phyloP scores from a whole-genome alignment of 2,888 invertebrate genomes.

The Syrphus vitripennis region DNA sequence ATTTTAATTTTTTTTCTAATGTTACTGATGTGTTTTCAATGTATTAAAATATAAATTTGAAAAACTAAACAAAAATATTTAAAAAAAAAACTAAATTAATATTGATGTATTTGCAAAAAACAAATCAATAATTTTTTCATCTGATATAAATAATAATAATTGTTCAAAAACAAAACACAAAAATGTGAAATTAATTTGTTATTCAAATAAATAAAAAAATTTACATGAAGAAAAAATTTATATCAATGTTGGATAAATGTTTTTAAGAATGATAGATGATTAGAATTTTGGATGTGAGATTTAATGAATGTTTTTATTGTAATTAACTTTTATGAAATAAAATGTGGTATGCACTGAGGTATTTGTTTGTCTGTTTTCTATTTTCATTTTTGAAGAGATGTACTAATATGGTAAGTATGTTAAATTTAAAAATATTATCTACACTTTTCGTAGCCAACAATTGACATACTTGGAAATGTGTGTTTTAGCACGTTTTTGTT shows the following conservation, averaged over 20 bases:
- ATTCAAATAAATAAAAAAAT: background rate
- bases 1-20: background rate
- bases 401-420: background rate
- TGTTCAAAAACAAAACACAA: background rate
- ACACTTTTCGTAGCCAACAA: no score
- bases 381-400: background rate
- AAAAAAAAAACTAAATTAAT: background rate
- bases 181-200: background rate
- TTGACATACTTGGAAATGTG: no score
- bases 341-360: slow-evolving; percentile 18
- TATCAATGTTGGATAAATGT: slow-evolving; percentile 40
- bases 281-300: slow-evolving; percentile 15
- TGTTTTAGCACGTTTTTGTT: no score
- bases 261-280: slow-evolving; percentile 1
- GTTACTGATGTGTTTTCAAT: slow-evolving; percentile 8
- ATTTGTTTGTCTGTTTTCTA: no score
- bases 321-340: slow-evolving; percentile 40
- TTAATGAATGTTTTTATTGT: slow-evolving; percentile 48
- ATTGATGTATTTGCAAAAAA: background rate
- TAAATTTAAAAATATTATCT: no score
- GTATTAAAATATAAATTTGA: background rate
- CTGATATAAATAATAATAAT: background rate
- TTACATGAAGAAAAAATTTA: slow-evolving; percentile 1
- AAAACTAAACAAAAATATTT: background rate
- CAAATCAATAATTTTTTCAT: background rate